Base-by-base conservation (phyloP, 2,888 invertebrate species). In the Limnephilus marmoratus region DNA sequence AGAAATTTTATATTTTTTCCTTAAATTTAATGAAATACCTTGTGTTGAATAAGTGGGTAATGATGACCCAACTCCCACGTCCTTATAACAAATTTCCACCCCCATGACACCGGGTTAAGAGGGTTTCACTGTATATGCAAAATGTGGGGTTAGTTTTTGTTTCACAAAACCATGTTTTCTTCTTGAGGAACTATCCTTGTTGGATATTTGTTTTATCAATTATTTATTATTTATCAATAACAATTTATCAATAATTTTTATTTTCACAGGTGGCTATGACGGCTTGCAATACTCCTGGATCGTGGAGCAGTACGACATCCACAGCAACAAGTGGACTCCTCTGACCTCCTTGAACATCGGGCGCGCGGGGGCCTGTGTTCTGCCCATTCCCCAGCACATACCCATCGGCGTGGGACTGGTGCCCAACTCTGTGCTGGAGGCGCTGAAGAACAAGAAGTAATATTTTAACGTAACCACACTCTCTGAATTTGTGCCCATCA, bases 231-330 rank as follows among this genome's bases (percentile, higher is more conserved):
- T 45, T 45, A 11, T n/a, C n/a, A 45, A 11, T 9, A 37, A 37
- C 5, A 53, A 53, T 18, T 68, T 24, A 18, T 24, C 7, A 24
- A 68, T 24, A 24, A 24, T 68, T 18, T 68, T 68, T n/a, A 24
- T 68, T 7, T 68, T 68, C n/a, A 24, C 29, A 96, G 99, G 99
- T 37, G 99, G 99, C 1, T 99, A 98, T 95, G 99, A 99, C 96
- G 99, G 99, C 45, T 98, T 98, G 94, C 97, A 98, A 94, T 99
- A 98, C 95, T 96, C 99, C 86, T 98, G 97, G 94, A 97, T 98
- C 93, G 99, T 99, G 2, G 99, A 99, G 95, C 97, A 98, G 93
- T 99, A 98, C 95, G 99, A 99, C 95, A 97, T 99, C 1, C 97
- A 97, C 95, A 96, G 97, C 4, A 98, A 98, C 95, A 97, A 97